Conservation (phyloP, 2,888 invertebrate genomes). For the Antheraea yamamai region DNA sequence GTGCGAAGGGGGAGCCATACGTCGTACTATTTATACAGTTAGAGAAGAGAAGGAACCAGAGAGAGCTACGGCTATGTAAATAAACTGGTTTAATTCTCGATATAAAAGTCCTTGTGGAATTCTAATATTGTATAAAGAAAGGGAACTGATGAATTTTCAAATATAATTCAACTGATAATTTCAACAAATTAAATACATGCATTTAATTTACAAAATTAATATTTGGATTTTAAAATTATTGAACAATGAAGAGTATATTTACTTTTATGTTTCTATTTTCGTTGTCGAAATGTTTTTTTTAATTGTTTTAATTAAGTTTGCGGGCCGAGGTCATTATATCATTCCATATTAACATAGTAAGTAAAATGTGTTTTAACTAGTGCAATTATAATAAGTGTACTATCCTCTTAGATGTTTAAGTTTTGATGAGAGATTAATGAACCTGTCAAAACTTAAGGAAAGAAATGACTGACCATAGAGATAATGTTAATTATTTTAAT, state of each 20-base stretch:
- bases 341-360: neutral
- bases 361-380: neutral
- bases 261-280: neutral
- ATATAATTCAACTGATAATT: neutral
- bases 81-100: constrained; percentile 16
- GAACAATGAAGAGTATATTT: neutral
- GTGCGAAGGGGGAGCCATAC: constrained; percentile 64
- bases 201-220: neutral
- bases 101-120: neutral
- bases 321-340: neutral
- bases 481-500: constrained; percentile 63
- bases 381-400: neutral
- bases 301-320: neutral
- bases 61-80: constrained; percentile 64
- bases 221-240: neutral
- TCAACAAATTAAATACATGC: neutral
- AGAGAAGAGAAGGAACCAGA: constrained; percentile 70
- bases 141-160: neutral
- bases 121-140: neutral
- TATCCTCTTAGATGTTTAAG: neutral
- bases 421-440: constrained; percentile 21
- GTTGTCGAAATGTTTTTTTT: neutral
- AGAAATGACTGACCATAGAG: constrained; percentile 69
- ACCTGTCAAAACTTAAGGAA: constrained; percentile 17
- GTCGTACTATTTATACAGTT: constrained; percentile 68